Evolutionary conservation across 2,797 vertebrate genomes (phyloP), one percentile per base, ranked within the genome.

Genomic region (Valencia hispanica): DNA sequence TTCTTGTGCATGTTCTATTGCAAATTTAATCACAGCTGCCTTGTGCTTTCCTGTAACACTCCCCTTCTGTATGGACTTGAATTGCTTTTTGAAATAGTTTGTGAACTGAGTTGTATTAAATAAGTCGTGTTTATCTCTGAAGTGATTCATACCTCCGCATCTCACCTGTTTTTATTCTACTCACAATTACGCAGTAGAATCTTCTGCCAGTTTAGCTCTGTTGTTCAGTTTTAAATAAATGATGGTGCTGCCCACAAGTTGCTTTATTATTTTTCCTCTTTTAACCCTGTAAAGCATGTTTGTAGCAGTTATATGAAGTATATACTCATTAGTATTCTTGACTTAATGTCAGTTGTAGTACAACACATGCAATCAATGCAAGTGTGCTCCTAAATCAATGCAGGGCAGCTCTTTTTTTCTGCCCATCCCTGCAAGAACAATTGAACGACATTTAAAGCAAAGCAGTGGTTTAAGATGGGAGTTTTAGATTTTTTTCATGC

Each of bases 401-500:
- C 50, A 4, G 30, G 3, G n/a, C 9, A 18, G 10, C 50, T 51
- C 2, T 32, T 30, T 3, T 6, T 27, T 48, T 25, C 12, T 27
- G 0, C 53, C 41, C 65, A 75, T 59, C 15, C 57, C 53, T 30
- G 12, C 34, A 57, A 39, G 30, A 80, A 22, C 43, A 41, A 27
- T 20, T 66, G 18, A 74, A 65, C 55, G 70, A n/a, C 53, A 55
- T 53, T 77, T 5, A 59, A 74, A 41, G 65, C 74, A 78, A 55
- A 32, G 70, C 59, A 66, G 53, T 74, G 39, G 20, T 73, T 85
- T 72, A 32, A 70, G 39, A 30, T 68, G 48, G n/a, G 63, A 70
- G 80, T 65, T 70, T 63, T 5, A 30, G 79, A 81, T 77, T 68
- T 68, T 82, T 86, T 79, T 70, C 25, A 32, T 69, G n/a, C 50